These are phyloP conservation scores for Valencia hispanica DNA, from an alignment of 2,797 vertebrate species.

Conservation along the genomic window DNA sequence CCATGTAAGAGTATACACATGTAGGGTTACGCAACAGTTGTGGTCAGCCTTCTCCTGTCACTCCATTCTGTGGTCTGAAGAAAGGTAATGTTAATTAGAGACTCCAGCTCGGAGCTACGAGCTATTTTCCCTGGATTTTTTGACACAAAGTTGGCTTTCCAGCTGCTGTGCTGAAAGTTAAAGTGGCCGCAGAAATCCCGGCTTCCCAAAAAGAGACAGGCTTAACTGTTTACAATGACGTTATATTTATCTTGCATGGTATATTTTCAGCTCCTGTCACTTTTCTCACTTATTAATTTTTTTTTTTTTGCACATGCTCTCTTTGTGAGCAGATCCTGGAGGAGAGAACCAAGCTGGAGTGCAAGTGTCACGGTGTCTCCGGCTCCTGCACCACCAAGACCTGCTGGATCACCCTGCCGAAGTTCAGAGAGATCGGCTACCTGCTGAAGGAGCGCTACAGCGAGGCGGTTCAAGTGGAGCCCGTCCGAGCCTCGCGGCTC, in stretches of 20 bases:
- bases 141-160: conserved; percentile 78
- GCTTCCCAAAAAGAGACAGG: conserved; percentile 27
- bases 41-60: conserved; percentile 70
- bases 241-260: neutral
- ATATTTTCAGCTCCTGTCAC: conserved; percentile 7
- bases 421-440: conserved; percentile 96
- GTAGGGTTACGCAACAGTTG: conserved; percentile 71
- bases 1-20: conserved; percentile 71
- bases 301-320: neutral
- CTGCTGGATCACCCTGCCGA: conserved; percentile 97
- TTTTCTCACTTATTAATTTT: neutral
- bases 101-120: conserved; percentile 65
- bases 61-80: conserved; percentile 74
- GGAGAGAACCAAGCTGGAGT: conserved; percentile 96
- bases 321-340: conserved; percentile 87
- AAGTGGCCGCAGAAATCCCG: conserved; percentile 46
- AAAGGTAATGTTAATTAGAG: conserved; percentile 84
- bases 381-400: conserved; percentile 99
- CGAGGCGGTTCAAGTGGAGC: conserved; percentile 93
- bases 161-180: conserved; percentile 53
- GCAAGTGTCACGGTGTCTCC: conserved; percentile 97
- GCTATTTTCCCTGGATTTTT: conserved; percentile 69
- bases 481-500: conserved; percentile 92
- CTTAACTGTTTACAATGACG: conserved; percentile 18
- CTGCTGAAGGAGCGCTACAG: conserved; percentile 95